Evolutionary conservation across 1,140 invertebrate genomes (phyloP).

Genomic region (Eciton burchellii): DNA sequence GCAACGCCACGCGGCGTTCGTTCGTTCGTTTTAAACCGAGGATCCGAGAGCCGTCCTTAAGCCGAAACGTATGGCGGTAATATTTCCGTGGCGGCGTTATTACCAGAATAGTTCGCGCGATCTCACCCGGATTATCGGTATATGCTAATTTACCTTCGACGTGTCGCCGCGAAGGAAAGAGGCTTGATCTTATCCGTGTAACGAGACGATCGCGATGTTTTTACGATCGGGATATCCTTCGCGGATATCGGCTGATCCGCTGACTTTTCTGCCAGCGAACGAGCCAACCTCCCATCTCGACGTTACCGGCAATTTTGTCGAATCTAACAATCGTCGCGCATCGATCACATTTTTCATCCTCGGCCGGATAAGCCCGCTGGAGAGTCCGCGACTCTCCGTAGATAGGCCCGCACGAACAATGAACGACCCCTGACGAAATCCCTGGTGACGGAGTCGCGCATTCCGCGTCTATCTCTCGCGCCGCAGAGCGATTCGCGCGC

Average conservation of each 20-base stretch:
- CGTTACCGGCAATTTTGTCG: conserved; percentile 12
- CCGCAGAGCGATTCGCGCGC: conserved; percentile 5
- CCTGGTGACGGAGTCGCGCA: not conserved
- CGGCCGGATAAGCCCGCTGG: conserved; percentile 5
- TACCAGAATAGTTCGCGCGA: conserved; percentile 54
- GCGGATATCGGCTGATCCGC: conserved; percentile 27
- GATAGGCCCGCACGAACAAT: not conserved
- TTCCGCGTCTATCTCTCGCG: conserved; percentile 1
- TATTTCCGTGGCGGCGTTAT: conserved; percentile 56
- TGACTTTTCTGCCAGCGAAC: conserved; percentile 19
- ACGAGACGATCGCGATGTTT: conserved; percentile 49
- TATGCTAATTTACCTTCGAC: conserved; percentile 61
- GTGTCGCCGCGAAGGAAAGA: conserved; percentile 37
- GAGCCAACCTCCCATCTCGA: conserved; percentile 49
- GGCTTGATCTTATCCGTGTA: conserved; percentile 47
- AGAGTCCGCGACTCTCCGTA: conserved; percentile 2
- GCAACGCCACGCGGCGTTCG: conserved; percentile 7
- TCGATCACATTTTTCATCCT: conserved; percentile 27
- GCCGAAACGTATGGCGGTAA: conserved; percentile 58
- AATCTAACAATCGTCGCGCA: conserved; percentile 31
- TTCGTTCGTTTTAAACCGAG: conserved; percentile 16
- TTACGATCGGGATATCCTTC: conserved; percentile 53
- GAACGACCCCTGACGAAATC: not conserved
- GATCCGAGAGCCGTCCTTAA: conserved; percentile 51
- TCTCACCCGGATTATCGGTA: conserved; percentile 61